Conservation (phyloP, 2,113 vertebrate species). For the Bungarus multicinctus region DNA sequence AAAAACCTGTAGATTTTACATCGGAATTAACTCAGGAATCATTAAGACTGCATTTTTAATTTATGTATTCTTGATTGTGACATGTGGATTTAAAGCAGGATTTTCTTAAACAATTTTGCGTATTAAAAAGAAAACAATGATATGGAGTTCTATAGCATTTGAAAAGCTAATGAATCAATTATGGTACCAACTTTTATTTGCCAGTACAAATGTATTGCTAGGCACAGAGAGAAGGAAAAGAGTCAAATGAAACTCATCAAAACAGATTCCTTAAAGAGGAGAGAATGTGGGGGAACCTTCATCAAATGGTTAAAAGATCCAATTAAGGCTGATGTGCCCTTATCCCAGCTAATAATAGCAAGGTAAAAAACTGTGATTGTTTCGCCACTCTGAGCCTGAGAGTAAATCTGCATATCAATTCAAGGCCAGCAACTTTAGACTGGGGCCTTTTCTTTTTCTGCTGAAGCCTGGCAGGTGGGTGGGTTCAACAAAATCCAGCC, state of each 20-base stretch:
- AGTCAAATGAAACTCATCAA: neutral
- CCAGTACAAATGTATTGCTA: neutral
- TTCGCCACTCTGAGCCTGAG: neutral
- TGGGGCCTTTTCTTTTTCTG: neutral
- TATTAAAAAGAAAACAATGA: neutral
- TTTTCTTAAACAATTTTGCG: neutral
- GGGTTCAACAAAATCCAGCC: neutral
- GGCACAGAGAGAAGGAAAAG: neutral
- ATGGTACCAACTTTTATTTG: neutral
- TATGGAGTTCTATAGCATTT: neutral
- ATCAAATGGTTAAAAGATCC: neutral
- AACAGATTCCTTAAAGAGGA: neutral
- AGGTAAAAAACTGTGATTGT: neutral
- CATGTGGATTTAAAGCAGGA: neutral
- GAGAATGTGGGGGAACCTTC: neutral
- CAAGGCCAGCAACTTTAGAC: neutral
- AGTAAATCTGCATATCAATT: slow-evolving; percentile 2
- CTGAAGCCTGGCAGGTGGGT: neutral
- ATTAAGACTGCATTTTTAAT: neutral
- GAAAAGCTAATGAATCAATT: neutral
- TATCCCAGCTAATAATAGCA: neutral
- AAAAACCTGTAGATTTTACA: neutral
- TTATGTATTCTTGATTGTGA: neutral
- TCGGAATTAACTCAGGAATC: neutral
- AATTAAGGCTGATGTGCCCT: neutral